phyloP scores from a whole-genome alignment of 2,113 vertebrate species.

The Rhizomys pruinosus region DNA sequence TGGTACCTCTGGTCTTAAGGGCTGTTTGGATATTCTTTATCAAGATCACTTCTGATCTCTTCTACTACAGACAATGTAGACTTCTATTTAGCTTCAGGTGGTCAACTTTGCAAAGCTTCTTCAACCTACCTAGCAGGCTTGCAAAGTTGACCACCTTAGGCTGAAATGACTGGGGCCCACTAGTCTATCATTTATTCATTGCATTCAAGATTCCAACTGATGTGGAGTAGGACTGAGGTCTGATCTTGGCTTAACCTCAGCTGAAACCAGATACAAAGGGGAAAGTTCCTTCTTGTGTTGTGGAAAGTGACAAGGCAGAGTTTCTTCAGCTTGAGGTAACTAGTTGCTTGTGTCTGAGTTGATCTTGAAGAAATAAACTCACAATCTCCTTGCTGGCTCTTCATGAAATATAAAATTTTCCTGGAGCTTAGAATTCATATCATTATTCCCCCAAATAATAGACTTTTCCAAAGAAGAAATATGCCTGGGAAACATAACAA shows the following conservation, averaged over 20 bases:
- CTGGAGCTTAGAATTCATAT: constrained; percentile 3
- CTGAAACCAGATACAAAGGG: not conserved
- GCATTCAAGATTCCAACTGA: not conserved
- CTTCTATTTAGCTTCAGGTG: not conserved
- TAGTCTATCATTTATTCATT: not conserved
- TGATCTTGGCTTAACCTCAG: not conserved
- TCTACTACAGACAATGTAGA: not conserved
- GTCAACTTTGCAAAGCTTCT: not conserved
- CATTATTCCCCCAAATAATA: constrained; percentile 46
- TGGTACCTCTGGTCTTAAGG: not conserved
- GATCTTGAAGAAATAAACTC: constrained; percentile 44
- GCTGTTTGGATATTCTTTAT: not conserved
- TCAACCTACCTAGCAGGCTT: not conserved
- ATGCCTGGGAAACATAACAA: not conserved
- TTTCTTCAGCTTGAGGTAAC: constrained; percentile 1
- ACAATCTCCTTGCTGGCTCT: not conserved
- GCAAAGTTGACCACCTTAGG: no score
- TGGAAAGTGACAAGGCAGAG: not conserved
- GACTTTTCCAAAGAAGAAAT: constrained; percentile 23
- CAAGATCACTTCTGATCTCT: not conserved
- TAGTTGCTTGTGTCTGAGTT: constrained; percentile 9
- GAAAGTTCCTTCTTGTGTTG: not conserved
- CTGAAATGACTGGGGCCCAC: not conserved
- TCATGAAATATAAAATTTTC: constrained; percentile 17
- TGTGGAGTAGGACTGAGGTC: not conserved